Percentiles rank a stretch among this genome's conserved stretches.
Evolutionary conservation across 2,888 invertebrate species (phyloP).

Genomic region (Acrocera orbiculus): DNA sequence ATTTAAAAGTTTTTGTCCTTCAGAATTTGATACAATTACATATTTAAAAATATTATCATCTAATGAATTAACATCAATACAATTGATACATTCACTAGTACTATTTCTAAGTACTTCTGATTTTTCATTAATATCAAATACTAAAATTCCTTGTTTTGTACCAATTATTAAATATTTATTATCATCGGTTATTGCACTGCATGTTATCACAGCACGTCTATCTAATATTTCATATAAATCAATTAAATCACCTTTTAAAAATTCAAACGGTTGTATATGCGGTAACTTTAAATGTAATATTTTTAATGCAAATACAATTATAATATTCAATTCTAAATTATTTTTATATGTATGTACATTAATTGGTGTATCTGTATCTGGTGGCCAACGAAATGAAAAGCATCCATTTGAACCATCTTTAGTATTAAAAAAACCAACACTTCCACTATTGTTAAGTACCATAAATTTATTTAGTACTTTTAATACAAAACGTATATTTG

Average conservation of each 20-base stretch:
- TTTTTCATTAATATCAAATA: conserved; percentile 19
- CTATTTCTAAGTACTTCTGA: conserved; percentile 22
- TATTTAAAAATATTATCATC: conserved; percentile 21
- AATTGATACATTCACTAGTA: conserved; percentile 23
- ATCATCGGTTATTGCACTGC: conserved; percentile 22
- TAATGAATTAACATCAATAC: conserved; percentile 24
- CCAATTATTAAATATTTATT: conserved; percentile 24
- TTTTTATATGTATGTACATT: conserved; percentile 7
- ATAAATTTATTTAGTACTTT: conserved; percentile 20
- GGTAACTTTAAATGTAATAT: conserved; percentile 17
- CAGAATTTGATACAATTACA: conserved; percentile 23
- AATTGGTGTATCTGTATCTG: conserved; percentile 10
- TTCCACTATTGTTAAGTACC: conserved; percentile 17
- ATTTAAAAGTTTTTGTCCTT: conserved; percentile 19
- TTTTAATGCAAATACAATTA: conserved; percentile 17
- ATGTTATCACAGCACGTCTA: conserved; percentile 16
- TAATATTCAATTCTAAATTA: conserved; percentile 4
- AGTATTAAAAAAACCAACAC: conserved; percentile 18
- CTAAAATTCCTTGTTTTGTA: conserved; percentile 23
- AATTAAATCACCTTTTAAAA: conserved; percentile 13
- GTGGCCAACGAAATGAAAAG: conserved; percentile 15
- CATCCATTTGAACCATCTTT: conserved; percentile 15
- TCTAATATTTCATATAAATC: conserved; percentile 14
- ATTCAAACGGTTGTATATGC: conserved; percentile 10
- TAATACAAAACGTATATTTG: conserved; percentile 17